These are phyloP conservation scores for Galeruca laticollis DNA, from an alignment of 2,888 invertebrate genomes.

Conservation along the genomic window DNA sequence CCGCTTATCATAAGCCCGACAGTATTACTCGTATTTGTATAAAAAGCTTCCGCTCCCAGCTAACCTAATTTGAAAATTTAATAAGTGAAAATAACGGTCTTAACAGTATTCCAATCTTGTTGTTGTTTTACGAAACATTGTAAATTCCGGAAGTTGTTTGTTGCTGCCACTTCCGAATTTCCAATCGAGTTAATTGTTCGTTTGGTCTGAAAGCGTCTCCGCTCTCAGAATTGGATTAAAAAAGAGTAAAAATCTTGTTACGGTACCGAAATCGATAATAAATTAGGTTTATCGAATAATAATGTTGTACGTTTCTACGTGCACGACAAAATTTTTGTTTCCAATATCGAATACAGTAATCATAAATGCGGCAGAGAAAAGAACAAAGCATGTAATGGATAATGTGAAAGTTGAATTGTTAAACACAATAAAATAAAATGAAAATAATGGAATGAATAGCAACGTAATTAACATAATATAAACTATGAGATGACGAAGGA, in stretches of 20 bases:
- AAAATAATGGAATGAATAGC: too few species aligned
- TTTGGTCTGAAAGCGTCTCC: conserved; percentile 14
- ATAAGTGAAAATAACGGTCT: conserved; percentile 43
- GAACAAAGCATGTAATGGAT: too few species aligned
- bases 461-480: too few species aligned
- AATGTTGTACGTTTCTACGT: neutral
- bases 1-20: conserved; percentile 43
- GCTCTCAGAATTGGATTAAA: neutral
- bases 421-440: too few species aligned
- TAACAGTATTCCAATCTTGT: conserved; percentile 21
- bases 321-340: neutral
- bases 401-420: too few species aligned
- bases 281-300: neutral
- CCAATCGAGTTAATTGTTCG: conserved; percentile 17
- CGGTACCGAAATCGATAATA: neutral
- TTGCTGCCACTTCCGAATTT: conserved; percentile 8
- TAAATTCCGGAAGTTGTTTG: conserved; percentile 15
- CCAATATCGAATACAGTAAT: neutral
- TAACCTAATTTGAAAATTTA: conserved; percentile 47
- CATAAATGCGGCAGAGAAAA: neutral
- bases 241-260: neutral
- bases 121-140: conserved; percentile 15
- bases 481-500: too few species aligned
- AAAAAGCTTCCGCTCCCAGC: conserved; percentile 43
- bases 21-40: conserved; percentile 52